Base-by-base conservation (phyloP, 2,888 invertebrate species). In the Lithophane leautieri region DNA sequence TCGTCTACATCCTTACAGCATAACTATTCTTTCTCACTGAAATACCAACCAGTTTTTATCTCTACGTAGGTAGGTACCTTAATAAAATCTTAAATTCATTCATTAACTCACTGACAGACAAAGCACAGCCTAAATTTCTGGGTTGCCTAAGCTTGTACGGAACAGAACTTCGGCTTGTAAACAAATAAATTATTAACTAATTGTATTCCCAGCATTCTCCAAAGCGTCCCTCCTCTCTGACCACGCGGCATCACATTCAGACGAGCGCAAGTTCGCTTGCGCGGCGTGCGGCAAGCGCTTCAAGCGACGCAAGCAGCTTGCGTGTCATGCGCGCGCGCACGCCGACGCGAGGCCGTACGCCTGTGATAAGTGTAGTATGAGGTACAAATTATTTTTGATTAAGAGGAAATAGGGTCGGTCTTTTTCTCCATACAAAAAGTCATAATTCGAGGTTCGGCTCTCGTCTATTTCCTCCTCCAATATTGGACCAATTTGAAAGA, bases 341-440 rank as follows among this genome's bases (percentile, higher is more conserved):
- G 90, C 86, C 0, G 93, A 93, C 6, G 90, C 89, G 0, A 89
- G 94, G 28, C 95, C 95, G 0, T 95, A 89, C 71, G 92, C 91
- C 19, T 96, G 96, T 72, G 94, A 95, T 70, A 91, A 92, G 70
- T 96, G 96, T 78, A 86, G 88, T 19, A 94, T 92, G 91, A 93
- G 94, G 96, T 56, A 14, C 56, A 25, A 25, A 25, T 56, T 25
- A 0, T 25, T 56, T 56, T 25, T n/a, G n/a, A n/a, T n/a, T n/a
- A n/a, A n/a, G n/a, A n/a, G n/a, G n/a, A n/a, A n/a, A n/a, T n/a
- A n/a, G n/a, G n/a, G n/a, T n/a, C n/a, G n/a, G n/a, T n/a, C n/a
- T n/a, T n/a, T n/a, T n/a, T n/a, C n/a, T n/a, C n/a, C n/a, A n/a
- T n/a, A n/a, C n/a, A n/a, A n/a, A n/a, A n/a, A n/a, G n/a, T n/a